Percentiles rank a stretch among this genome's conserved stretches.
phyloP scores from a whole-genome alignment of 2,888 invertebrate genomes.

The Lysandra bellargus region DNA sequence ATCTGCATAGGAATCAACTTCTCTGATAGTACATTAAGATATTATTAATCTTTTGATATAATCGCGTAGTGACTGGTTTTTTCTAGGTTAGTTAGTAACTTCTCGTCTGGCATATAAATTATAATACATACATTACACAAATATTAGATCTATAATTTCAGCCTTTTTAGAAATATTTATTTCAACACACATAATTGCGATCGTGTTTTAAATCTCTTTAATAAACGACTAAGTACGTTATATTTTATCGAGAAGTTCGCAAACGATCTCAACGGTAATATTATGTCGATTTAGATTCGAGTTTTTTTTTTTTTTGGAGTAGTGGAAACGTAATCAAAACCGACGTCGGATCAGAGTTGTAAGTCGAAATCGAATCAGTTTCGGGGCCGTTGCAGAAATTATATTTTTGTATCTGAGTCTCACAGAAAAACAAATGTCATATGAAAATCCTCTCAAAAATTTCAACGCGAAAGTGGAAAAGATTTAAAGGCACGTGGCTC shows the following conservation, averaged over 20 bases:
- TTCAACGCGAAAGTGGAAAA: slow-evolving; percentile 36
- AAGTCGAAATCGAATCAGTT: background rate
- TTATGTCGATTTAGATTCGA: background rate
- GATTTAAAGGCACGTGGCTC: slow-evolving; percentile 41
- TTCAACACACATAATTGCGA: no score
- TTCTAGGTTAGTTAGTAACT: no score
- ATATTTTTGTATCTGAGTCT: background rate
- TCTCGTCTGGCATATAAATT: no score
- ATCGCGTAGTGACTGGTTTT: no score
- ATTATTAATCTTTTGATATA: no score
- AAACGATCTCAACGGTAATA: background rate
- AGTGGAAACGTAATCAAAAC: background rate
- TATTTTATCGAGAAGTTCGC: background rate
- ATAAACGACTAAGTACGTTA: no score
- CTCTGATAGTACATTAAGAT: no score
- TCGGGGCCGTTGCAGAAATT: background rate
- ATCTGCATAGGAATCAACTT: no score
- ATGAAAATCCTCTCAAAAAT: slow-evolving; percentile 36
- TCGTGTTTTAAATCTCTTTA: no score
- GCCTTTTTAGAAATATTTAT: no score
- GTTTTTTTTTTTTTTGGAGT: background rate
- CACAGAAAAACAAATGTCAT: slow-evolving; percentile 19
- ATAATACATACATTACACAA: no score
- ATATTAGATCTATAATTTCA: no score
- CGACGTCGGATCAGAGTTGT: background rate